Evolutionary conservation across 2,113 vertebrate genomes (phyloP).

Genomic region (Seriola quinqueradiata): DNA sequence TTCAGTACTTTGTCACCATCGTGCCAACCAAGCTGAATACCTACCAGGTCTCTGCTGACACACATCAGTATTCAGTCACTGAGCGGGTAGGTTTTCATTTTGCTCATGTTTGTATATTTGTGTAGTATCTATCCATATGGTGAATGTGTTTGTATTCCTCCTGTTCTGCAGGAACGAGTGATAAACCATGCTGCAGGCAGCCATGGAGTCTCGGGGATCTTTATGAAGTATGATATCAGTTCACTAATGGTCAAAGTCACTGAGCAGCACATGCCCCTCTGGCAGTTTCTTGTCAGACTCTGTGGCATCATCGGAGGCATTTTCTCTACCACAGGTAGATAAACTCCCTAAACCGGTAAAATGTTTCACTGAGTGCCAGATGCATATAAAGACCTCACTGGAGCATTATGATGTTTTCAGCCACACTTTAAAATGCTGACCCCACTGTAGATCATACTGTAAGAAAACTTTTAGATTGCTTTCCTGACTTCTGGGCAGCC

Average conservation of each 20-base stretch:
- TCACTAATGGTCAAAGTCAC: slow-evolving; percentile 97
- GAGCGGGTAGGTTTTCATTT: slow-evolving; percentile 89
- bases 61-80: slow-evolving; percentile 97
- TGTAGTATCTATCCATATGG: neutral
- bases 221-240: slow-evolving; percentile 98
- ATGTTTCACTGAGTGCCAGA: neutral
- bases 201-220: slow-evolving; percentile 98
- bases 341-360: neutral
- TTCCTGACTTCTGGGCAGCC: neutral
- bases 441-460: neutral
- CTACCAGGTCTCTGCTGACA: slow-evolving; percentile 93
- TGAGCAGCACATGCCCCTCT: slow-evolving; percentile 98
- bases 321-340: slow-evolving; percentile 94
- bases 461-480: neutral
- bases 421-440: neutral
- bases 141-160: slow-evolving; percentile 5
- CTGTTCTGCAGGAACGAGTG: slow-evolving; percentile 87
- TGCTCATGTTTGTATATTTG: neutral
- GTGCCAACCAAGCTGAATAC: slow-evolving; percentile 98
- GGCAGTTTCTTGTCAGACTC: slow-evolving; percentile 96
- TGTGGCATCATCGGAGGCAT: slow-evolving; percentile 98
- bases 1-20: slow-evolving; percentile 99
- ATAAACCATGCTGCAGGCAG: slow-evolving; percentile 98
- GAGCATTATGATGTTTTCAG: neutral
- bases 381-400: neutral